These are phyloP conservation scores for Acromyrmex charruanus DNA, from an alignment of 1,140 invertebrate species.

Conservation along the genomic window DNA sequence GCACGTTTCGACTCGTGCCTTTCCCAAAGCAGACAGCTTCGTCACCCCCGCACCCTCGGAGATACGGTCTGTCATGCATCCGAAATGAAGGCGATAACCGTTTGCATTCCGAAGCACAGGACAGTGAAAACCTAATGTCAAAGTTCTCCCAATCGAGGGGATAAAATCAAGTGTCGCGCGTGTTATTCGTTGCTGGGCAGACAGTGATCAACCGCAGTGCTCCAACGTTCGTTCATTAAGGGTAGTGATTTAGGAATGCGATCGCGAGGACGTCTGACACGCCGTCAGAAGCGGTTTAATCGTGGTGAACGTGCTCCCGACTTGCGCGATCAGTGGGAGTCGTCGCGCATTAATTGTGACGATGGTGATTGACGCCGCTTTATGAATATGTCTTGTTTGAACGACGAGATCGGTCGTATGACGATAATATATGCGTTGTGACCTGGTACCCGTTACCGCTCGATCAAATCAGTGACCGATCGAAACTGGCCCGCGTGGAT, in stretches of 20 bases:
- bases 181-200: constrained; percentile 7
- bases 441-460: neutral
- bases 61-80: neutral
- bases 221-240: neutral
- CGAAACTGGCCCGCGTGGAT: constrained; percentile 43
- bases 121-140: neutral
- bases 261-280: constrained; percentile 27
- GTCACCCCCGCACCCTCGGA: constrained; percentile 11
- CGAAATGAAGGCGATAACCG: neutral
- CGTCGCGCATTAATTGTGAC: constrained; percentile 35
- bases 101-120: neutral
- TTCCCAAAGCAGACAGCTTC: constrained; percentile 33
- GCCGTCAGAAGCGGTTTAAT: constrained; percentile 12
- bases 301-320: constrained; percentile 10
- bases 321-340: neutral
- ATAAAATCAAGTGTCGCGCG: constrained; percentile 40
- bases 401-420: constrained; percentile 12
- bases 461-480: constrained; percentile 32
- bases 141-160: neutral
- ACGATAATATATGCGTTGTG: constrained; percentile 28
- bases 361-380: neutral
- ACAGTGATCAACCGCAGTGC: constrained; percentile 3
- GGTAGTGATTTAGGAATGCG: constrained; percentile 5
- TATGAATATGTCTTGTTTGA: constrained; percentile 1
- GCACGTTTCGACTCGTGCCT: constrained; percentile 50